Conservation (phyloP, 30 jellyfish, hydroid and myxozoan genomes). For the Turritopsis dohrnii region DNA sequence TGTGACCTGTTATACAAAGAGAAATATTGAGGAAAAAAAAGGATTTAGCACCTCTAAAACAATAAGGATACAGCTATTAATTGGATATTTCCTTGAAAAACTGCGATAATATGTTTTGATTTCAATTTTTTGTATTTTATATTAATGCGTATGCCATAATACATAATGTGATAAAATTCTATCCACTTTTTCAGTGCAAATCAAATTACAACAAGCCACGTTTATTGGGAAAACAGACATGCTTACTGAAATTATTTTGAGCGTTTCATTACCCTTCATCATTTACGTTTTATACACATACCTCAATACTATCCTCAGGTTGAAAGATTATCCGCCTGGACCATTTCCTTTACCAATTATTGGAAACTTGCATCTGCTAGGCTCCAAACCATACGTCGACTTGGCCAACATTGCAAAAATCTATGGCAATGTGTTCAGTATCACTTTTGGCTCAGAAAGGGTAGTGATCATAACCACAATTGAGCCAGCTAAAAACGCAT, state of each 20-base stretch:
- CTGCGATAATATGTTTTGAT: too few relatives aligned
- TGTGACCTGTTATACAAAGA: too few relatives aligned
- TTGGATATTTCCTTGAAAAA: too few relatives aligned
- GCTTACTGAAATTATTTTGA: not conserved
- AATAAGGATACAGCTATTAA: too few relatives aligned
- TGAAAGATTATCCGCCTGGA: constrained; percentile 69
- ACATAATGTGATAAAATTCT: too few relatives aligned
- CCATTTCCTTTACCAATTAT: constrained; percentile 75
- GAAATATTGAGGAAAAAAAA: too few relatives aligned
- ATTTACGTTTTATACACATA: constrained; percentile 15
- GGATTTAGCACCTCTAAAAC: too few relatives aligned
- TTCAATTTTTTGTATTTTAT: too few relatives aligned
- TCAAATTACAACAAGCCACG: too few relatives aligned
- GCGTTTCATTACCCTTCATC: not conserved
- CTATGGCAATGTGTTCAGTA: constrained; percentile 70
- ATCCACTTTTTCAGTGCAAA: too few relatives aligned
- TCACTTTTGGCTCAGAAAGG: constrained; percentile 53
- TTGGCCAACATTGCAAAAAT: constrained; percentile 36
- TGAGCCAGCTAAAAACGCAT: constrained; percentile 56
- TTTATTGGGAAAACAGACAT: not conserved
- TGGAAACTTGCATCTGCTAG: constrained; percentile 63
- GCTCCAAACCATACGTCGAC: constrained; percentile 23
- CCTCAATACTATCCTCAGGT: constrained; percentile 29
- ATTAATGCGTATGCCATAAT: too few relatives aligned
- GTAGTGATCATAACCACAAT: constrained; percentile 56